These are phyloP conservation scores for Microplitis demolitor DNA, from an alignment of 1,140 invertebrate genomes.

Conservation along the genomic window DNA sequence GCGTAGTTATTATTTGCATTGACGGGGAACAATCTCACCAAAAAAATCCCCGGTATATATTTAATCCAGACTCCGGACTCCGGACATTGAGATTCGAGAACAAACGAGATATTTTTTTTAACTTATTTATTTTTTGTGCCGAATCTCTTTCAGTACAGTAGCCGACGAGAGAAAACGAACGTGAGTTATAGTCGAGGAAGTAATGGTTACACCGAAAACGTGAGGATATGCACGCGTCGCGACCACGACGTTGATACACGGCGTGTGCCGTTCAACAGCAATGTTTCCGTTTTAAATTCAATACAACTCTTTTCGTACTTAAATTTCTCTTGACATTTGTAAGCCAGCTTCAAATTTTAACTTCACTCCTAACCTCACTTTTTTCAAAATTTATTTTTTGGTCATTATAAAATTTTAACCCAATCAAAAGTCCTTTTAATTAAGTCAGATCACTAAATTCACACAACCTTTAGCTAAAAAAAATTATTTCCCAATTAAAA, in stretches of 20 bases:
- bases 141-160: not conserved
- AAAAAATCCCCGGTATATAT: constrained; percentile 28
- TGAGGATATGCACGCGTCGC: constrained; percentile 25
- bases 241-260: constrained; percentile 30
- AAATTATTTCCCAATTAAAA: no score
- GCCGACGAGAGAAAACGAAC: constrained; percentile 1
- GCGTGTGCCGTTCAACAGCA: not conserved
- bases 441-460: no score
- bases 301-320: not conserved
- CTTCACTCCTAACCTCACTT: no score
- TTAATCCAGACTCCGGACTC: not conserved
- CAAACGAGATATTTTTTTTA: not conserved
- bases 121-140: not conserved
- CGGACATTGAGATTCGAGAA: not conserved
- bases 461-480: no score
- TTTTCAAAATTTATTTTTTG: no score
- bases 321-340: no score
- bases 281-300: not conserved
- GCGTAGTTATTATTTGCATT: constrained; percentile 43
- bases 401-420: no score
- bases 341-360: no score
- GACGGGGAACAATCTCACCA: constrained; percentile 42
- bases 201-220: constrained; percentile 16
- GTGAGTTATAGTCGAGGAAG: constrained; percentile 31
- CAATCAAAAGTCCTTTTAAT: no score